A percentile compares a stretch with the other conserved stretches of the same genome.
Evolutionary conservation across 2,888 invertebrate species (phyloP).

Genomic region (Lithosia quadra): DNA sequence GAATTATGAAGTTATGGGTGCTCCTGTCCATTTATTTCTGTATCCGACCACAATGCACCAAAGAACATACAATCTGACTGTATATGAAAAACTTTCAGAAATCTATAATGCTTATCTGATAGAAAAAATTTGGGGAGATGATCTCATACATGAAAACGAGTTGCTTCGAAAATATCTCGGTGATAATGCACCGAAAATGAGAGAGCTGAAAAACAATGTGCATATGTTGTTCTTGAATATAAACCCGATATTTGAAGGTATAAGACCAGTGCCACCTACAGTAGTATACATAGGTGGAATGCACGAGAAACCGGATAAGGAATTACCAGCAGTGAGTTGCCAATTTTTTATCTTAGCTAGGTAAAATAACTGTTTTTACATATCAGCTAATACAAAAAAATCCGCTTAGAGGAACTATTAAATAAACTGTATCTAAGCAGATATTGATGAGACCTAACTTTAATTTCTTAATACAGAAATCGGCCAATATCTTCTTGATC

Average conservation of each 20-base stretch:
- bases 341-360: background rate
- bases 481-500: too few species aligned
- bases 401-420: too few species aligned
- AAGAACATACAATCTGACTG: constrained; percentile 30
- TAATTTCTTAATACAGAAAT: too few species aligned
- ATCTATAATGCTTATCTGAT: constrained; percentile 24
- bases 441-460: too few species aligned
- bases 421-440: too few species aligned
- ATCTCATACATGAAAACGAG: constrained; percentile 13
- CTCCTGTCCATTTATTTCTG: constrained; percentile 55
- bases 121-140: constrained; percentile 10
- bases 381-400: background rate
- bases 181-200: constrained; percentile 36
- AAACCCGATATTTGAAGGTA: constrained; percentile 53
- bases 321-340: constrained; percentile 47
- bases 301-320: constrained; percentile 43
- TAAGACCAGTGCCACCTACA: constrained; percentile 54
- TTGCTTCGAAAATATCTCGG: constrained; percentile 37
- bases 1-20: constrained; percentile 54
- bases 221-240: constrained; percentile 54
- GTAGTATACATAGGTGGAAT: constrained; percentile 56
- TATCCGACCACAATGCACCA: constrained; percentile 39
- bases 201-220: constrained; percentile 49
- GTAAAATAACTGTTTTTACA: background rate
- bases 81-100: constrained; percentile 39